A percentile compares a stretch with the other conserved stretches of the same genome.
These are phyloP conservation scores for Frankliniella intonsa DNA, from an alignment of 2,888 invertebrate genomes.

Conservation along the genomic window DNA sequence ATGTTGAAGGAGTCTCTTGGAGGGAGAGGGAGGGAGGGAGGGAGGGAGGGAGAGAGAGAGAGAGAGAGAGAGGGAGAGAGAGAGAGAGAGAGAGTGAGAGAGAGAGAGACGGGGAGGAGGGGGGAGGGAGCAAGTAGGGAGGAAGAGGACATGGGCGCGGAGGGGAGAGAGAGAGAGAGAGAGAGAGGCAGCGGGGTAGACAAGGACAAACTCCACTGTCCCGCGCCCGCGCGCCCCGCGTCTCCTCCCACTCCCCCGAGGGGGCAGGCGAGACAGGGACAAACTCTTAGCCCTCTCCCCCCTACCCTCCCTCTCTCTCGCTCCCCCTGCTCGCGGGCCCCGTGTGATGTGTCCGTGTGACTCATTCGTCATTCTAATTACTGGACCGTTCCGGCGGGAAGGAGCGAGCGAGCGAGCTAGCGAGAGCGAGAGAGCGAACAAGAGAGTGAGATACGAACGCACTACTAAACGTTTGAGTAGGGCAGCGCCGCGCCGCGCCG, in stretches of 20 bases:
- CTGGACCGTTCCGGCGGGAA: not conserved
- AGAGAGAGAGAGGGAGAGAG: not conserved
- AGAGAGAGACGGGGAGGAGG: not conserved
- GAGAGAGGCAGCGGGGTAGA: not conserved
- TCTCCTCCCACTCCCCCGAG: no score
- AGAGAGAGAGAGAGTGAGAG: not conserved
- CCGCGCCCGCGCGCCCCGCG: no score
- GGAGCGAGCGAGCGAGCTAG: no score
- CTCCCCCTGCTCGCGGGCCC: not conserved
- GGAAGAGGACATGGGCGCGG: no score
- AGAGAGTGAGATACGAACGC: no score
- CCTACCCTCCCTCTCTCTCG: not conserved
- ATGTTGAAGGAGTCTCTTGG: not conserved
- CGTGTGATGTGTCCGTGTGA: not conserved
- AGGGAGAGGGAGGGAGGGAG: not conserved
- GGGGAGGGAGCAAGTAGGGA: not conserved
- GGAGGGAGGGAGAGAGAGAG: not conserved
- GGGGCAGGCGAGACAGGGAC: no score
- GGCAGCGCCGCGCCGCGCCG: no score
- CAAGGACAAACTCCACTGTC: no score
- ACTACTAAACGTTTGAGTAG: no score
- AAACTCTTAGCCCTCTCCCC: not conserved
- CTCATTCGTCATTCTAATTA: slow-evolving; percentile 1
- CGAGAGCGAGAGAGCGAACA: no score
- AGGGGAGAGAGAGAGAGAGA: not conserved